phyloP scores from a whole-genome alignment of 2,888 invertebrate species.

The Eupelmus urozonus region DNA sequence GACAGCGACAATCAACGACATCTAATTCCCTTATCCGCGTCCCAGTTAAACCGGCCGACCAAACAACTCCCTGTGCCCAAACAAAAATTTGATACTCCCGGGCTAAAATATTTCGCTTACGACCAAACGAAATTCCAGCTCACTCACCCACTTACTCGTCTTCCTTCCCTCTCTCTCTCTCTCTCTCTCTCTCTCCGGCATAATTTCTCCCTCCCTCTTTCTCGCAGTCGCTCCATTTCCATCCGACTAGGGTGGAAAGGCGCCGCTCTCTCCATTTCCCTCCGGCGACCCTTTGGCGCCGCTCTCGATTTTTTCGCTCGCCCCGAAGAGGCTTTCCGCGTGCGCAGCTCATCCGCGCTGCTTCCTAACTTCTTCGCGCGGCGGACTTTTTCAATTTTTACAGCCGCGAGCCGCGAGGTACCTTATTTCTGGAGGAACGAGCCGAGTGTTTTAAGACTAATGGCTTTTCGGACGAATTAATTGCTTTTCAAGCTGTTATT shows the following conservation, averaged over 20 bases:
- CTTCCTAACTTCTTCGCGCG: slow-evolving; percentile 35
- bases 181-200: slow-evolving; percentile 38
- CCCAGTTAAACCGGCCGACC: too few species aligned
- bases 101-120: too few species aligned
- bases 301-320: slow-evolving; percentile 31
- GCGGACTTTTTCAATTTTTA: slow-evolving; percentile 49
- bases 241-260: neutral
- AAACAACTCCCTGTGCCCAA: too few species aligned
- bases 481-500: slow-evolving; percentile 48
- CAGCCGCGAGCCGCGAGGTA: too few species aligned
- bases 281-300: slow-evolving; percentile 48
- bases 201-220: slow-evolving; percentile 25
- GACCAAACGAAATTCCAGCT: too few species aligned
- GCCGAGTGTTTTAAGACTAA: slow-evolving; percentile 43
- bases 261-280: neutral
- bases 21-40: too few species aligned
- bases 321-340: slow-evolving; percentile 40
- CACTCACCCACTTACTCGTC: too few species aligned
- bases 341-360: slow-evolving; percentile 18
- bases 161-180: slow-evolving; percentile 53
- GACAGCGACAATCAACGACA: too few species aligned
- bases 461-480: slow-evolving; percentile 49
- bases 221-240: slow-evolving; percentile 4
- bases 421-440: neutral
- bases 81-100: too few species aligned